A percentile compares a stretch with the other conserved stretches of the same genome.
Conservation (phyloP, 2,797 vertebrate species). For the Smutsia temminckii region DNA sequence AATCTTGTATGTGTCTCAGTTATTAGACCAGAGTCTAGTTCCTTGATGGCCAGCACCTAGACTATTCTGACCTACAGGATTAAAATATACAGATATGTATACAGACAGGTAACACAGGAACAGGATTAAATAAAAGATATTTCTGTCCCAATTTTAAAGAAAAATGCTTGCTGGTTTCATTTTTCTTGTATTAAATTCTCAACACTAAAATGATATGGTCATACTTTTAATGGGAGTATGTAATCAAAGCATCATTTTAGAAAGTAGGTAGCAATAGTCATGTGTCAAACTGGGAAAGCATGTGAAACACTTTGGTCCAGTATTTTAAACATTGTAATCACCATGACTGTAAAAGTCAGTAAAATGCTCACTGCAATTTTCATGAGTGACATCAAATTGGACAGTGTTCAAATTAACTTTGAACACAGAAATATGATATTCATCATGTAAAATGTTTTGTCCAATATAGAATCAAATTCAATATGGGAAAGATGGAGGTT, state of each 20-base stretch:
- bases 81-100: neutral
- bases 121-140: neutral
- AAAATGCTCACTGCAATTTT: neutral
- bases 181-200: slow-evolving; percentile 39
- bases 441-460: neutral
- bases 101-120: neutral
- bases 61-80: neutral
- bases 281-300: slow-evolving; percentile 8
- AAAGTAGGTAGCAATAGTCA: neutral
- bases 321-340: neutral
- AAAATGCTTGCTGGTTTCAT: neutral
- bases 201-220: slow-evolving; percentile 6
- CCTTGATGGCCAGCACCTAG: neutral
- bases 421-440: slow-evolving; percentile 3
- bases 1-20: neutral
- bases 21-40: neutral
- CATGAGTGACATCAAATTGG: neutral
- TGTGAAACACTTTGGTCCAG: neutral
- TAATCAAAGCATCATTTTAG: slow-evolving; percentile 1
- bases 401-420: neutral
- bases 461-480: slow-evolving; percentile 7
- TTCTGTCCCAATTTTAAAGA: neutral
- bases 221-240: neutral
- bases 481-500: neutral
- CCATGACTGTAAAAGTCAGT: neutral